phyloP scores from a whole-genome alignment of 2,113 vertebrate genomes.

The Myiozetetes cayanensis region DNA sequence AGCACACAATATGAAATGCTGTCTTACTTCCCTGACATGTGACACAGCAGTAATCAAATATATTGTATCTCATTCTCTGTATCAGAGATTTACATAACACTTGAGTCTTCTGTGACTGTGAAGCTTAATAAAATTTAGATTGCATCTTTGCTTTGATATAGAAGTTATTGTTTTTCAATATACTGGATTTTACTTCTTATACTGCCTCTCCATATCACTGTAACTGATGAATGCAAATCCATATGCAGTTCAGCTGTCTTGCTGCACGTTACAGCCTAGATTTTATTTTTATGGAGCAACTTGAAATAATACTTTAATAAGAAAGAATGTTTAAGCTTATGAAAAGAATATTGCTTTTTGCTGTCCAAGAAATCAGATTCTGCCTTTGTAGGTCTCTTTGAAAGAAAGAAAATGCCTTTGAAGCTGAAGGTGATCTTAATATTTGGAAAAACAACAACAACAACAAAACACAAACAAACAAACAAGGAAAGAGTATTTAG shows the following conservation, averaged over 20 bases:
- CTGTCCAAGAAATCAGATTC: neutral
- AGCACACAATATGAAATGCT: neutral
- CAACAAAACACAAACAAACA: neutral
- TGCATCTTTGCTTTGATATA: slow-evolving; percentile 16
- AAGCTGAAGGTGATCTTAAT: neutral
- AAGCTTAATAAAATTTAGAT: slow-evolving; percentile 26
- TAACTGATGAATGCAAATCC: slow-evolving; percentile 7
- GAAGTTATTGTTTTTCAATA: neutral
- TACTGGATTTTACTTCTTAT: neutral
- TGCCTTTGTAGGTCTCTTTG: neutral
- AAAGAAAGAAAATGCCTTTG: neutral
- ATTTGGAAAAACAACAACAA: neutral
- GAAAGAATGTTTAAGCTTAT: neutral
- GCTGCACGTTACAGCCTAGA: neutral
- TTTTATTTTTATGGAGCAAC: neutral
- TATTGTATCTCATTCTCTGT: neutral
- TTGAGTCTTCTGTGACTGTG: neutral
- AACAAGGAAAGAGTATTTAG: neutral
- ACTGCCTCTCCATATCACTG: neutral
- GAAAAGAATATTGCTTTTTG: neutral
- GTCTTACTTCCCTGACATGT: neutral
- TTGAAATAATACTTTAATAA: slow-evolving; percentile 9
- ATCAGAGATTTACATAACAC: neutral
- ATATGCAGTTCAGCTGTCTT: neutral
- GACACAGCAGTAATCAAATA: neutral